Evolutionary conservation across 1,140 invertebrate species (phyloP).

Genomic region (Drosophila bipectinata): DNA sequence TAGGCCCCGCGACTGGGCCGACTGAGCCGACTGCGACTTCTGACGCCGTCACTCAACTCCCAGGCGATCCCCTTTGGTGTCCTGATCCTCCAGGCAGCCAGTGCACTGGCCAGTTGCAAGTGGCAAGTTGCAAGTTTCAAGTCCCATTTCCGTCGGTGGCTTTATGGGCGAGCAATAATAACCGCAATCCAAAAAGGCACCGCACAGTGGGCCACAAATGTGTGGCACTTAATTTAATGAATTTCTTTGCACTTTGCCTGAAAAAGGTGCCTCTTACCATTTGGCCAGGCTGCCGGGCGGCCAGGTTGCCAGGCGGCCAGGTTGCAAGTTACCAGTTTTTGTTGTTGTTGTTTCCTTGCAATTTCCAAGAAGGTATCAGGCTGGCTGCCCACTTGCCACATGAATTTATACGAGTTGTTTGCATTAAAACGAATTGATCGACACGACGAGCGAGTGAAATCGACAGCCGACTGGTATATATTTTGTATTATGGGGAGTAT

Average conservation of each 20-base stretch:
- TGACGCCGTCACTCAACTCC: slow-evolving; percentile 53
- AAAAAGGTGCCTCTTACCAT: slow-evolving; percentile 1
- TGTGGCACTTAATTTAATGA: slow-evolving; percentile 82
- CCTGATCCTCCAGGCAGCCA: not conserved
- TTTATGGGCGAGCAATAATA: slow-evolving; percentile 55
- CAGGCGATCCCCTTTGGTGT: not conserved
- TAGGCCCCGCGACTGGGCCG: slow-evolving; percentile 17
- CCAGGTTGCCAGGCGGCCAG: not conserved
- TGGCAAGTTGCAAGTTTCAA: slow-evolving; percentile 1
- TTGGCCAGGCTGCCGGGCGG: not conserved
- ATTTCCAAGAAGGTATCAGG: slow-evolving; percentile 35
- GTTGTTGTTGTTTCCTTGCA: not conserved
- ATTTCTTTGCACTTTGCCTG: slow-evolving; percentile 78
- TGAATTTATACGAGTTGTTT: slow-evolving; percentile 82
- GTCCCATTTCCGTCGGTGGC: slow-evolving; percentile 34
- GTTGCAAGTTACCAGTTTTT: slow-evolving; percentile 10
- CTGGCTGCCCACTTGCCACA: slow-evolving; percentile 68
- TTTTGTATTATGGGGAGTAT: no score
- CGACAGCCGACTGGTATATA: slow-evolving; percentile 14
- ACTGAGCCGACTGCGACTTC: not conserved
- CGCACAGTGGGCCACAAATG: slow-evolving; percentile 77
- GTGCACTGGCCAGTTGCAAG: no score
- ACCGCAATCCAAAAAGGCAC: slow-evolving; percentile 55
- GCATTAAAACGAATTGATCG: slow-evolving; percentile 81
- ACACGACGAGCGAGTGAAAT: slow-evolving; percentile 68